These are phyloP conservation scores for Dryas iulia DNA, from an alignment of 1,140 invertebrate genomes.

Conservation along the genomic window DNA sequence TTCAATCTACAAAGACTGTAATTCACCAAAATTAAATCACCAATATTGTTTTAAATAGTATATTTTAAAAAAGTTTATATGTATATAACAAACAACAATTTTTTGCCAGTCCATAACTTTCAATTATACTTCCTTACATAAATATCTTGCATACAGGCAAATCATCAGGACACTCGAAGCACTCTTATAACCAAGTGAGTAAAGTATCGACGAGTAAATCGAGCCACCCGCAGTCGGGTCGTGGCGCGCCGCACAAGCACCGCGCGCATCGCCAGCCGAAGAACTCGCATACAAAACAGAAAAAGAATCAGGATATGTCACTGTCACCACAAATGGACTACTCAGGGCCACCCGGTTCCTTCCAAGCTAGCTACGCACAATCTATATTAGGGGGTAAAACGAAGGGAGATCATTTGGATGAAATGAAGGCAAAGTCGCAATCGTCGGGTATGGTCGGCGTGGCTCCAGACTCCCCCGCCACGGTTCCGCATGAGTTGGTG, in stretches of 20 bases:
- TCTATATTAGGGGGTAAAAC: slow-evolving; percentile 62
- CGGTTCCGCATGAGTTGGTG: slow-evolving; percentile 58
- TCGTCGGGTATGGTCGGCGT: slow-evolving; percentile 43
- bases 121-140: background rate
- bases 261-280: slow-evolving; percentile 38
- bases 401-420: slow-evolving; percentile 63
- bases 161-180: slow-evolving; percentile 71
- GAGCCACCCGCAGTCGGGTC: slow-evolving; percentile 49
- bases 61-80: no score
- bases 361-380: slow-evolving; percentile 75
- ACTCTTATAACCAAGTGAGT: slow-evolving; percentile 77
- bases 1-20: no score
- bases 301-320: slow-evolving; percentile 54
- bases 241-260: slow-evolving; percentile 53
- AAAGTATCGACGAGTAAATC: slow-evolving; percentile 77
- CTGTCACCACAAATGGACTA: slow-evolving; percentile 61
- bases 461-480: slow-evolving; percentile 62
- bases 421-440: slow-evolving; percentile 62
- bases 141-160: slow-evolving; percentile 56
- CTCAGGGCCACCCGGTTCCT: slow-evolving; percentile 59
- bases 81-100: slow-evolving; percentile 5
- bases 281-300: slow-evolving; percentile 49
- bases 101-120: no score
- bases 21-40: no score
- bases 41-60: no score